Evolutionary conservation across 2,888 invertebrate genomes (phyloP).

Genomic region (Hyposoter didymator): DNA sequence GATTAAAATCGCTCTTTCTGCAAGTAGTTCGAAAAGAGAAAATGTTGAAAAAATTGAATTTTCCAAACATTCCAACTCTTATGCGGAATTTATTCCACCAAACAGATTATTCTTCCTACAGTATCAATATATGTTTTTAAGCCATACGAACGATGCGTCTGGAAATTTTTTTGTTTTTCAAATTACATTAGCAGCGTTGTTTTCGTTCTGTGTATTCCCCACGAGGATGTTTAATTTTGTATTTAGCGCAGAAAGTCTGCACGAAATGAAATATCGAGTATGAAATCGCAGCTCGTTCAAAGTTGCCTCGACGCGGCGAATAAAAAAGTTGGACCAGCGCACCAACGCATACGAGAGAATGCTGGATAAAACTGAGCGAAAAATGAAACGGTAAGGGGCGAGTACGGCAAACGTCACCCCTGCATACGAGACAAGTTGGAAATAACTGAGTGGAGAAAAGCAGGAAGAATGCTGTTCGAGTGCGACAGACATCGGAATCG

Average conservation of each 20-base stretch:
- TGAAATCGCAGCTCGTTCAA: constrained; percentile 10
- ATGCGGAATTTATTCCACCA: neutral
- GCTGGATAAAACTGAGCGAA: neutral
- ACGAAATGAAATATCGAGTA: constrained; percentile 3
- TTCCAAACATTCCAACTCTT: neutral
- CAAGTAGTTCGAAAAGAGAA: neutral
- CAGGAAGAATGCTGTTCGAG: neutral
- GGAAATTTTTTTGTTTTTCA: neutral
- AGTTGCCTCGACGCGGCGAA: neutral
- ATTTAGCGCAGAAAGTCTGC: neutral
- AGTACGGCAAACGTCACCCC: neutral
- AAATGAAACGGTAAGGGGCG: constrained; percentile 10
- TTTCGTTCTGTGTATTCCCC: neutral
- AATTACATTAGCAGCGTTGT: neutral
- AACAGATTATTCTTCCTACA: neutral
- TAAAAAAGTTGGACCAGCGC: constrained; percentile 10
- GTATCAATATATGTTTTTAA: neutral
- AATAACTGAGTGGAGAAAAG: neutral
- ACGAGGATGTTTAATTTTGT: neutral
- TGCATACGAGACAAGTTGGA: neutral
- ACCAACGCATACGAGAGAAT: neutral
- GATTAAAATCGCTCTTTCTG: too few species aligned
- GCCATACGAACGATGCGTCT: neutral
- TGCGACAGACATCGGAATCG: neutral
- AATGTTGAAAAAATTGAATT: neutral